These are phyloP conservation scores for Pseudoatta argentina DNA, from an alignment of 1,140 invertebrate genomes.

Conservation along the genomic window DNA sequence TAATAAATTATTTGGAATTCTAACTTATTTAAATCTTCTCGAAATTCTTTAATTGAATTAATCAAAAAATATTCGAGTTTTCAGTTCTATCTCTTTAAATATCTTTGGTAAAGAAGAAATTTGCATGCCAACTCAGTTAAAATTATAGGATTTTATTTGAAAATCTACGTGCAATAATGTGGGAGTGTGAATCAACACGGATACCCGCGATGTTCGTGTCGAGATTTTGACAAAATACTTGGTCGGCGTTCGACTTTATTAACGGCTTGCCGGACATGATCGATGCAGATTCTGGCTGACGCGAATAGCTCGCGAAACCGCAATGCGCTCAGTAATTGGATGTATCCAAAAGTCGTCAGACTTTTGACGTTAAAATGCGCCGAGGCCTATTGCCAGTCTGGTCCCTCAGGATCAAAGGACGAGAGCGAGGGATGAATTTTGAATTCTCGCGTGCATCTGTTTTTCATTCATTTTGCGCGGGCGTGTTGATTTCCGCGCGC, in stretches of 20 bases:
- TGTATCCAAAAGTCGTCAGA: conserved; percentile 26
- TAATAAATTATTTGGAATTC: neutral
- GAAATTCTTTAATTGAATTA: neutral
- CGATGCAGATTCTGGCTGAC: conserved; percentile 55
- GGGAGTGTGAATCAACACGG: neutral
- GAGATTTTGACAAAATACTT: conserved; percentile 42
- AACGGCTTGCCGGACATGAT: conserved; percentile 49
- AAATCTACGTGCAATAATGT: neutral
- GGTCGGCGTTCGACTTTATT: conserved; percentile 41
- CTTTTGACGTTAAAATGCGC: conserved; percentile 51
- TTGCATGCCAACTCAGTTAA: neutral
- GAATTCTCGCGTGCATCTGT: conserved; percentile 44
- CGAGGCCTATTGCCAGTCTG: neutral
- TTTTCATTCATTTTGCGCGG: conserved; percentile 55
- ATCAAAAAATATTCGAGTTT: neutral
- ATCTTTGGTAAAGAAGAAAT: neutral
- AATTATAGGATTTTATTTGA: neutral
- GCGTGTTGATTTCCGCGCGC: conserved; percentile 53
- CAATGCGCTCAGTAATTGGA: conserved; percentile 48
- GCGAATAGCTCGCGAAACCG: conserved; percentile 48
- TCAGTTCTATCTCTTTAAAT: neutral
- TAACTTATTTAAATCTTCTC: neutral
- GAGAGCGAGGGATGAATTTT: conserved; percentile 32
- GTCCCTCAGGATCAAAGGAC: conserved; percentile 47
- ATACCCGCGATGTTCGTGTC: neutral